Evolutionary conservation across 2,888 invertebrate genomes (phyloP), one percentile per base, ranked within the genome.

Genomic region (Hydropsyche betteni): DNA sequence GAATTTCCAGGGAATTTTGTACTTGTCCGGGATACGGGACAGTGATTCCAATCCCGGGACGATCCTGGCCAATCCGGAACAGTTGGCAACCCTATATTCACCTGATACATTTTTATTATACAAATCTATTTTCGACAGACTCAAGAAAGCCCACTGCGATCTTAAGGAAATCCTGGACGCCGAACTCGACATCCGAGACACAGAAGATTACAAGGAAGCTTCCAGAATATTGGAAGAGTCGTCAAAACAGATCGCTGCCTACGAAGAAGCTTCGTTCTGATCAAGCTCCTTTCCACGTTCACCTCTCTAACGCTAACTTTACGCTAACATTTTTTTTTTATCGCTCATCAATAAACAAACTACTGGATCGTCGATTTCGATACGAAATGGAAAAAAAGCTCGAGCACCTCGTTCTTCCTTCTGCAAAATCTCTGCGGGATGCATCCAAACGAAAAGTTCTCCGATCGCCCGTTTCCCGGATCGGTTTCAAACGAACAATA

Each of bases 161-260:
- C 88, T 97, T 68, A 91, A 92, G 82, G 89, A 88, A 69, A 90
- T 92, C 73, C 82, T 96, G 76, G 90, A 92, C 76, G 89, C 89
- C 1, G 96, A 96, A 83, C 86, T 88, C 82, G 95, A 96, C 82
- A 88, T 96, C n/a, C 90, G 91, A 82, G 92, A 92, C 79, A 84
- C 88, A 16, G 92, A 91, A 81, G 93, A 93, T 77, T 96, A 92
- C 81, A 82, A 84, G 38, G 85, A 90, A 7, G 96, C 96, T 0
- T 82, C 89, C 77, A 88, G 90, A 83, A 86, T 91, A 12, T 83
- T 96, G 4, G 89, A 89, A 80, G 93, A 92, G 76, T 91, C 92
- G 0, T 89, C 91, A 81, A 81, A 83, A n/a, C 89, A 90, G 81
- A 83, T 91, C 69, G 87, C 89, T 0, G 85, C 87, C 72, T 80